Evolutionary conservation across 2,113 vertebrate species (phyloP).

Genomic region (Acanthisitta chloris): DNA sequence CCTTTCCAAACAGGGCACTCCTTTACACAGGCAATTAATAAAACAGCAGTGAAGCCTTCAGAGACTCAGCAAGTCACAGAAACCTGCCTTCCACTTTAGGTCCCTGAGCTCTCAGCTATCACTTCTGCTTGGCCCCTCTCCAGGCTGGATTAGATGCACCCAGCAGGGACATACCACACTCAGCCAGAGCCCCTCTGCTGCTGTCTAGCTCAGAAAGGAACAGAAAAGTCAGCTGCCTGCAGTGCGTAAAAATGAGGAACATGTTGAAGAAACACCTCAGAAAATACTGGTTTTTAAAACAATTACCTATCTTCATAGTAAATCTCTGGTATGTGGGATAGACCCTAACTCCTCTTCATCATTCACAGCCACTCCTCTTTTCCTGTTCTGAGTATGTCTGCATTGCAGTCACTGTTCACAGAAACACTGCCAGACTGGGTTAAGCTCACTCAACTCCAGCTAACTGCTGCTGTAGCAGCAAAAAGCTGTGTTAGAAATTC

Average conservation of each 20-base stretch:
- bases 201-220: not conserved
- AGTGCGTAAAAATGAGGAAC: not conserved
- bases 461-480: slow-evolving; percentile 31
- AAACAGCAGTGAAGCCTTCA: not conserved
- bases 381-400: not conserved
- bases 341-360: not conserved
- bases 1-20: not conserved
- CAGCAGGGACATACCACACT: not conserved
- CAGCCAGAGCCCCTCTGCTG: not conserved
- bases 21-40: not conserved
- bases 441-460: not conserved
- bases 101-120: not conserved
- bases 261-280: not conserved
- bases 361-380: not conserved
- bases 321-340: not conserved
- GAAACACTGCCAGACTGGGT: not conserved
- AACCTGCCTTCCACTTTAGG: not conserved
- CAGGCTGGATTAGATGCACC: not conserved
- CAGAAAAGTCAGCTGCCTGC: not conserved
- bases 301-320: not conserved
- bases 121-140: slow-evolving; percentile 14
- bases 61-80: not conserved
- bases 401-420: slow-evolving; percentile 31
- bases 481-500: not conserved
- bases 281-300: not conserved